Evolutionary conservation across 2,113 vertebrate species (phyloP).

Genomic region (Colinus virginianus): DNA sequence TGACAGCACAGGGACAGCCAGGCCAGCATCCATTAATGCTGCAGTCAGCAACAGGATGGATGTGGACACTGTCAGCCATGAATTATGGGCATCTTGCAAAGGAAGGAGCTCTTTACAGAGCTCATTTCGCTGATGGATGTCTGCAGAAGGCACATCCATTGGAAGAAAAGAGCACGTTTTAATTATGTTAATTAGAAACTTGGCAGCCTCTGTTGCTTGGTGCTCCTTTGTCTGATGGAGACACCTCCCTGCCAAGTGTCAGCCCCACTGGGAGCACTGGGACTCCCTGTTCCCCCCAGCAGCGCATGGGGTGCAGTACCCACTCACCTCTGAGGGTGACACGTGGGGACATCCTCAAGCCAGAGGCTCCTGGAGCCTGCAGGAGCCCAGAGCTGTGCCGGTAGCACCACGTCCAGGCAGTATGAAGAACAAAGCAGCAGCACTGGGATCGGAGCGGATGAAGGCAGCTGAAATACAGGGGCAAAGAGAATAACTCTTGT

Average conservation of each 20-base stretch:
- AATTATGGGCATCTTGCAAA: neutral
- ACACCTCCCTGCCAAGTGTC: accelerated
- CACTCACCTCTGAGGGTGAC: neutral
- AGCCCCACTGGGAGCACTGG: neutral
- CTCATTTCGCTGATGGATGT: neutral
- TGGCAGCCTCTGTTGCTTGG: neutral
- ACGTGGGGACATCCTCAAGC: neutral
- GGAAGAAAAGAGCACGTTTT: neutral
- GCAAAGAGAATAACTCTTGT: neutral
- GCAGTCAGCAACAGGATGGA: neutral
- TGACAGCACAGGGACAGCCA: neutral
- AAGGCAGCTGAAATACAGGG: neutral
- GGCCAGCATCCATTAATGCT: accelerated
- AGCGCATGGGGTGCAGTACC: neutral
- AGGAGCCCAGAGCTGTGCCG: neutral
- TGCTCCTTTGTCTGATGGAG: neutral
- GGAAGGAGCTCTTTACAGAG: neutral
- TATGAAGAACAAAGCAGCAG: neutral
- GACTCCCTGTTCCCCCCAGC: neutral
- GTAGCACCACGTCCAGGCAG: accelerated
- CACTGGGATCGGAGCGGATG: neutral
- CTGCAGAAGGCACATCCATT: neutral
- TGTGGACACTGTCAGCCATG: neutral
- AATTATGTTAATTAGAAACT: slow-evolving; percentile 25
- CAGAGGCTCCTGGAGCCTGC: neutral